Evolutionary conservation across 2,797 vertebrate species (phyloP).

Genomic region (Microctenopoma lineatum): DNA sequence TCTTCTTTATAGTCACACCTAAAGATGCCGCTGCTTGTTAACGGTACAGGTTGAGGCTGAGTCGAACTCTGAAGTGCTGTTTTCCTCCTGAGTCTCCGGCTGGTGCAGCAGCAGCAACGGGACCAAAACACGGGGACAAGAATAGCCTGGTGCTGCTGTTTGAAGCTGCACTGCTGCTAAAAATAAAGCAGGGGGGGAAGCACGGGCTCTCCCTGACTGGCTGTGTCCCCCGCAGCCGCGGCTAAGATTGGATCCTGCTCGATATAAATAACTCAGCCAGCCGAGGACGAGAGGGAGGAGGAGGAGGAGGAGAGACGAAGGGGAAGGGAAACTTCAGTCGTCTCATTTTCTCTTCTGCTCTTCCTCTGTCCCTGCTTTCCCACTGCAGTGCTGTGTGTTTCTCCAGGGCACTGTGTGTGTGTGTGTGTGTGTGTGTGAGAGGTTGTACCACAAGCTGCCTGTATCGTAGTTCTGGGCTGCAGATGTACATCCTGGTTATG

Average conservation of each 20-base stretch:
- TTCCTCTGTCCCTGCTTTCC: conserved; percentile 29
- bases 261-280: conserved; percentile 82
- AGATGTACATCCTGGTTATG: conserved; percentile 45
- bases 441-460: neutral
- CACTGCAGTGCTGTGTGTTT: conserved; percentile 66
- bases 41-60: neutral
- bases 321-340: conserved; percentile 18
- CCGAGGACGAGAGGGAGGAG: conserved; percentile 29
- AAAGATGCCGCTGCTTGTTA: too few species aligned
- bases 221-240: conserved; percentile 69
- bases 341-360: conserved; percentile 49
- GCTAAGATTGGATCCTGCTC: conserved; percentile 83
- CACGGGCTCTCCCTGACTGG: conserved; percentile 79
- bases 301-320: conserved; percentile 19
- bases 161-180: conserved; percentile 75
- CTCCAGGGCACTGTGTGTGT: conserved; percentile 21
- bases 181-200: conserved; percentile 78
- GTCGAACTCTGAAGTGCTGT: conserved; percentile 13
- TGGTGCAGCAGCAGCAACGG: conserved; percentile 47
- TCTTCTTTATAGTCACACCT: too few species aligned
- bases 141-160: conserved; percentile 79
- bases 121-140: conserved; percentile 56
- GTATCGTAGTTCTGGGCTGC: conserved; percentile 20
- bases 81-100: conserved; percentile 20
- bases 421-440: neutral